Evolutionary conservation across 1,140 invertebrate genomes (phyloP).

Genomic region (Probaryconus sp.): DNA sequence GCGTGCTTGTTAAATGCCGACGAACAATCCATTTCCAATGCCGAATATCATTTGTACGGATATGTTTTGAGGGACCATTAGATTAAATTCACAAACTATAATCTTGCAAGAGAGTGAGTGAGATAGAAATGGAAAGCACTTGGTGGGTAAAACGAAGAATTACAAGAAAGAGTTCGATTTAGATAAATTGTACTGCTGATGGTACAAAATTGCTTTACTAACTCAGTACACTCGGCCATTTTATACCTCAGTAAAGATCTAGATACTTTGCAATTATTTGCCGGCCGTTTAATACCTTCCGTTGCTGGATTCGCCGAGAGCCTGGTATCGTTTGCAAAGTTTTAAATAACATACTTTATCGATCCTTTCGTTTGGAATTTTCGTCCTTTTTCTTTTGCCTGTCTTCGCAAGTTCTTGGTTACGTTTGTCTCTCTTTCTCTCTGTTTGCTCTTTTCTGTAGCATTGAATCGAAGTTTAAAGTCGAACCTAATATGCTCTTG

Average conservation of each 20-base stretch:
- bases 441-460: slow-evolving; percentile 22
- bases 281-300: slow-evolving; percentile 39
- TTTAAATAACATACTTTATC: slow-evolving; percentile 60
- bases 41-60: slow-evolving; percentile 26
- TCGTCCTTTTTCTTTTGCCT: slow-evolving; percentile 29
- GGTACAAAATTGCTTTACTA: slow-evolving; percentile 56
- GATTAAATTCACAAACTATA: slow-evolving; percentile 55
- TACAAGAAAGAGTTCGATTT: slow-evolving; percentile 48
- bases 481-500: slow-evolving; percentile 51
- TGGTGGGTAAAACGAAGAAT: slow-evolving; percentile 41
- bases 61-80: slow-evolving; percentile 45
- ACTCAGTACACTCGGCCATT: slow-evolving; percentile 44
- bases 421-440: neutral
- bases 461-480: slow-evolving; percentile 58
- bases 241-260: slow-evolving; percentile 52
- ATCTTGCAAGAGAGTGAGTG: slow-evolving; percentile 45
- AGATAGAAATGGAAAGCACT: too few relatives aligned
- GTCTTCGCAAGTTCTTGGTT: slow-evolving; percentile 36
- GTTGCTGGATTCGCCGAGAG: slow-evolving; percentile 20
- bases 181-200: slow-evolving; percentile 58
- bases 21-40: slow-evolving; percentile 35
- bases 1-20: slow-evolving; percentile 39
- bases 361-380: slow-evolving; percentile 45
- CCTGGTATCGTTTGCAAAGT: slow-evolving; percentile 56
- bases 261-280: slow-evolving; percentile 59